Conservation (phyloP, 2,888 invertebrate genomes). For the Hipparchia semele region DNA sequence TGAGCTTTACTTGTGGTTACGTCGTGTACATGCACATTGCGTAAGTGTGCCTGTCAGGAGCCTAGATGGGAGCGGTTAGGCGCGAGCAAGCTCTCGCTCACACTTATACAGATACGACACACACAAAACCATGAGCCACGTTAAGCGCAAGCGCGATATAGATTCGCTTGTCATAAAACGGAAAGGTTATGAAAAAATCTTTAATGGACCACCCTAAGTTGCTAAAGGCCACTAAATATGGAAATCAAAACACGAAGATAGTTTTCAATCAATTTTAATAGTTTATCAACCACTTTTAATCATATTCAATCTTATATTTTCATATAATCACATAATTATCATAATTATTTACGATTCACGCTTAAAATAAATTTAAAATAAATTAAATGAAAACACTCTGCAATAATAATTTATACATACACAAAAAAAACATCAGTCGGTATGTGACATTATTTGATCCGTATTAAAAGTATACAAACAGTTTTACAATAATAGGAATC, state of each 20-base stretch:
- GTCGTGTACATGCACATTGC: too few relatives aligned
- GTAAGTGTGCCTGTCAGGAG: too few relatives aligned
- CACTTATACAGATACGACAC: too few relatives aligned
- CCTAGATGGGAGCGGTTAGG: too few relatives aligned
- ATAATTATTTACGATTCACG: conserved; percentile 79
- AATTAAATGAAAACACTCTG: conserved; percentile 80
- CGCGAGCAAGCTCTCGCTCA: too few relatives aligned
- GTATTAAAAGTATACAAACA: conserved; percentile 76
- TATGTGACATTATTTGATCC: conserved; percentile 79
- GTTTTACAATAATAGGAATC: conserved; percentile 82
- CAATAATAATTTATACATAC: conserved; percentile 79
- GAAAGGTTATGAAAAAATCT: too few relatives aligned
- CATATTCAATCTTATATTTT: conserved; percentile 79
- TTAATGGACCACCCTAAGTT: too few relatives aligned
- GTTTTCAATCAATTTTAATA: conserved; percentile 37
- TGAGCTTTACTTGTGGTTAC: too few relatives aligned
- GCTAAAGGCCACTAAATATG: too few relatives aligned
- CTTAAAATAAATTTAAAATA: conserved; percentile 80
- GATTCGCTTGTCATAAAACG: too few relatives aligned
- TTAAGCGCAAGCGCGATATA: too few relatives aligned
- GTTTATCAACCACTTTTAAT: conserved; percentile 73
- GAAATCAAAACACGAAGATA: conserved; percentile 26
- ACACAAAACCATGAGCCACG: too few relatives aligned
- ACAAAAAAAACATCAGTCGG: conserved; percentile 76
- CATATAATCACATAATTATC: conserved; percentile 81